phyloP scores from a whole-genome alignment of 2,888 invertebrate species.

The Lithophane leautieri region DNA sequence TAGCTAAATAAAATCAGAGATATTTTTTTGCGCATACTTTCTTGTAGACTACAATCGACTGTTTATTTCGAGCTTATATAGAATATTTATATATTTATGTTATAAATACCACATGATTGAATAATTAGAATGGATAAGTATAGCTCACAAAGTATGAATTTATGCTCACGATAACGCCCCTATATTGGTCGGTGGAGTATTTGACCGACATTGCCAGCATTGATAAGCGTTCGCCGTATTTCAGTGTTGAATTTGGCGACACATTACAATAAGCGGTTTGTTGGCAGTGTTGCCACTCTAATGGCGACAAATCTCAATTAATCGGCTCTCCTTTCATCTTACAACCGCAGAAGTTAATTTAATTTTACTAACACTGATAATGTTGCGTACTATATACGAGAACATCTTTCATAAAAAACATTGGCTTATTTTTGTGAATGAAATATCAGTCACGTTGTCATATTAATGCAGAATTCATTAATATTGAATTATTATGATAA shows the following conservation, averaged over 20 bases:
- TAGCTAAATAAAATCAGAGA: background rate
- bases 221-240: slow-evolving; percentile 73
- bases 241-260: slow-evolving; percentile 61
- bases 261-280: slow-evolving; percentile 53
- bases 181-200: slow-evolving; percentile 73
- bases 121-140: slow-evolving; percentile 52
- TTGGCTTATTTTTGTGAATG: slow-evolving; percentile 37
- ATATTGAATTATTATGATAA: slow-evolving; percentile 45
- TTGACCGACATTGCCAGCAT: slow-evolving; percentile 75
- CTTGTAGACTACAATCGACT: background rate
- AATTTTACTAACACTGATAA: slow-evolving; percentile 30
- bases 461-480: slow-evolving; percentile 28
- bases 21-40: slow-evolving; percentile 15
- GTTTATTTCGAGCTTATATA: background rate
- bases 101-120: slow-evolving; percentile 37
- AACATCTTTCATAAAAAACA: slow-evolving; percentile 20
- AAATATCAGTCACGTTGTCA: slow-evolving; percentile 43
- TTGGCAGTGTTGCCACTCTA: slow-evolving; percentile 46
- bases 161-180: slow-evolving; percentile 80
- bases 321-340: slow-evolving; percentile 49
- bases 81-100: background rate
- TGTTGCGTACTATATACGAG: background rate
- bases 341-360: slow-evolving; percentile 53
- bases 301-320: slow-evolving; percentile 49
- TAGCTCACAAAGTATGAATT: slow-evolving; percentile 55